Conservation (phyloP, 2,797 vertebrate genomes). For the Crypturellus tataupa region DNA sequence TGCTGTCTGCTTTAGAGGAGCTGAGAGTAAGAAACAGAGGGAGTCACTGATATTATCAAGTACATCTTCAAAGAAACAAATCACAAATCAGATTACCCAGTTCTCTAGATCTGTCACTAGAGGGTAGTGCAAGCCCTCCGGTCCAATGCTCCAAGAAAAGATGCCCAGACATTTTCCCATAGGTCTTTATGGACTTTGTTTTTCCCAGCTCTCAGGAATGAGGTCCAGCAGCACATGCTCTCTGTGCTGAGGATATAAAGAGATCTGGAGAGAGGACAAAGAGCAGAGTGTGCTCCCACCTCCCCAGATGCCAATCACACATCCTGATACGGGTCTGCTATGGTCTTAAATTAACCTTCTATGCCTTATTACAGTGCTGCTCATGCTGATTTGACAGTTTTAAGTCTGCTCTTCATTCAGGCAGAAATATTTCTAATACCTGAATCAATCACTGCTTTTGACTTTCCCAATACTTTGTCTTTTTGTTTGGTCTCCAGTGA, state of each 20-base stretch:
- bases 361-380: not conserved
- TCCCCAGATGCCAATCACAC: not conserved
- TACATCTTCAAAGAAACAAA: not conserved
- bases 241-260: not conserved
- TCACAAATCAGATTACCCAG: not conserved
- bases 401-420: not conserved
- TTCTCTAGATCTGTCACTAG: conserved; percentile 66
- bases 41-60: not conserved
- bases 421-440: conserved; percentile 33
- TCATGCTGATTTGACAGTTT: not conserved
- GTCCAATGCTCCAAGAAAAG: not conserved
- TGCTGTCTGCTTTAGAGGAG: not conserved
- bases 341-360: not conserved
- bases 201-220: not conserved
- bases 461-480: not conserved
- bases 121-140: conserved; percentile 63
- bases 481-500: not conserved
- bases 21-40: not conserved
- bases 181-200: not conserved
- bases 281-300: not conserved
- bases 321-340: not conserved
- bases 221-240: not conserved
- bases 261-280: not conserved
- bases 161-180: not conserved
- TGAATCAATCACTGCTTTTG: not conserved